Evolutionary conservation across 2,113 vertebrate species (phyloP), one percentile per base, ranked within the genome.

Genomic region (Pholis gunnellus): DNA sequence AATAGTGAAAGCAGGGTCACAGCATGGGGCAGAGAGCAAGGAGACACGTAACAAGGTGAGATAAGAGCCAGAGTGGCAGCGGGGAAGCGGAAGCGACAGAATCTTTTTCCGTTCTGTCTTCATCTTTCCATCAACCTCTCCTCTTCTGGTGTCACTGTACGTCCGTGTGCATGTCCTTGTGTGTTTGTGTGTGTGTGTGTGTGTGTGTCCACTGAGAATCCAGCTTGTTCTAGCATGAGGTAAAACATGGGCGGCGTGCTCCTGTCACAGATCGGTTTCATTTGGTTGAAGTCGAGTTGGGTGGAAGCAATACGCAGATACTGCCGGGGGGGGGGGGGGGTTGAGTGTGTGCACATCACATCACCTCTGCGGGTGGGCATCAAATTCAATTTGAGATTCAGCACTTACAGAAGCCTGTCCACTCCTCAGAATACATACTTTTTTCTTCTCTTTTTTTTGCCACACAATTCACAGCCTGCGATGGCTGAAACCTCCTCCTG

Each of bases 1-100:
- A 89, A 72, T 78, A 71, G 81, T 69, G 84, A 84, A 83, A 78
- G 86, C 68, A 75, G 78, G 80, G 82, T 87, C 81, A 44, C 84
- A 90, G 91, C 86, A 70, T 66, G 84, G 67, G 73, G 83, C 73
- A 68, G 75, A 72, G 75, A 85, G 82, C 73, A 82, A 60, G 81
- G 42, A 85, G 79, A 80, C 77, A 50, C 60, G 40, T 67, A 82
- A 89, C 78, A 83, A 85, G 84, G 80, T 88, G 81, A 85, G 71
- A 79, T 86, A 83, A 86, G 81, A 87, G 18, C 46, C 52, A 52
- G 22, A 64, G 75, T 84, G 84, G 66, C 83, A 78, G 65, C 65
- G n/a, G 73, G 67, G 67, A 61, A 50, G 75, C 73, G 46, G 60
- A 42, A 50, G 73, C 13, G 48, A 67, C 82, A 29, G 57, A 38